These are phyloP conservation scores for Dusona sp. DNA, from an alignment of 2,888 invertebrate species.

Conservation along the genomic window DNA sequence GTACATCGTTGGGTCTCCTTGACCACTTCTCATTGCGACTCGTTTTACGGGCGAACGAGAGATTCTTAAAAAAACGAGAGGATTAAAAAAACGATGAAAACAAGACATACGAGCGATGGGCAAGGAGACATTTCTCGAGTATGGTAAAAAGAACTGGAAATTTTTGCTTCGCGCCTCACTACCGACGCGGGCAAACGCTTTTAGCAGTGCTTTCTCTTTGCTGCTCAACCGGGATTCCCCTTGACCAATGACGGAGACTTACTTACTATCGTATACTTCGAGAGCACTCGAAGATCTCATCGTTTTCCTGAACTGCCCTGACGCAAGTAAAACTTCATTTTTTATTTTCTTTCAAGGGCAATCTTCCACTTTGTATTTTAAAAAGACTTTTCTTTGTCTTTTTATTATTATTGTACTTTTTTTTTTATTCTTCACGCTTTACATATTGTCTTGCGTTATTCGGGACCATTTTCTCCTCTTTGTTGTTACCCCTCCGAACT, in stretches of 20 bases:
- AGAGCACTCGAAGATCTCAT: not conserved
- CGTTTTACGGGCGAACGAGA: conserved; percentile 22
- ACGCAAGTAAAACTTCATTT: not conserved
- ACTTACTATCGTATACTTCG: not conserved
- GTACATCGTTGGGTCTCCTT: conserved; percentile 18
- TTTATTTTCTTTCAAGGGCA: not conserved
- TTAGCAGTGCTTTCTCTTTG: conserved; percentile 55
- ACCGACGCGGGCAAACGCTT: conserved; percentile 8
- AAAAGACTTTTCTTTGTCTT: not conserved
- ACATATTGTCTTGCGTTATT: not conserved
- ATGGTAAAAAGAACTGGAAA: conserved; percentile 18
- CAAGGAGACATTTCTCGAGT: conserved; percentile 13
- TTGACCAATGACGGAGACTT: not conserved
- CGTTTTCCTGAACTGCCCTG: not conserved
- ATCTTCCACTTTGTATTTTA: not conserved
- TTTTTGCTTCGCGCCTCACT: conserved; percentile 17
- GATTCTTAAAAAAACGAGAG: conserved; percentile 24
- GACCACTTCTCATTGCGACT: conserved; percentile 51
- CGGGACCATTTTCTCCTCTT: not conserved
- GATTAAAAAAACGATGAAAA: conserved; percentile 3
- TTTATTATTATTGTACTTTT: not conserved
- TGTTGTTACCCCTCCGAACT: not conserved
- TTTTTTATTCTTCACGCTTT: not conserved
- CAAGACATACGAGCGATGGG: conserved; percentile 15
- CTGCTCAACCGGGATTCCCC: conserved; percentile 50